Conservation (phyloP, 2,113 vertebrate species). For the Laterallus jamaicensis region DNA sequence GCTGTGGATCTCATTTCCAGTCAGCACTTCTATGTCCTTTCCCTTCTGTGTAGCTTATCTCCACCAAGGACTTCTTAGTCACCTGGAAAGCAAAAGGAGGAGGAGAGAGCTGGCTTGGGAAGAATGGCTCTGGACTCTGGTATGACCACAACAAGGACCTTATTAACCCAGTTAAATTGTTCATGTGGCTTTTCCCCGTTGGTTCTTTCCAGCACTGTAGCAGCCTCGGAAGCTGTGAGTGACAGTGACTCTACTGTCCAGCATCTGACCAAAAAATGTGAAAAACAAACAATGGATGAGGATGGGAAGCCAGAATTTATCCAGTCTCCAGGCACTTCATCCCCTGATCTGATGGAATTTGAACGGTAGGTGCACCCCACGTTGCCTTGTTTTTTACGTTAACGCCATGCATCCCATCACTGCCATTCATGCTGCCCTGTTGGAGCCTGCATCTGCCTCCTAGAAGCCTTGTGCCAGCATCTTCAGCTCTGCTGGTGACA, state of each 20-base stretch:
- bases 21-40: neutral
- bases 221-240: neutral
- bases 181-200: neutral
- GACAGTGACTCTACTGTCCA: slow-evolving; percentile 7
- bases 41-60: neutral
- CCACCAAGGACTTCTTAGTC: neutral
- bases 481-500: neutral
- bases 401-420: neutral
- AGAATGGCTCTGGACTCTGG: neutral
- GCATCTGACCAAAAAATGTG: slow-evolving; percentile 37
- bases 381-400: neutral
- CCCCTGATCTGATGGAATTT: slow-evolving; percentile 79
- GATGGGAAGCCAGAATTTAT: slow-evolving; percentile 19
- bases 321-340: neutral
- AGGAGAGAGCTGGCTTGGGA: neutral
- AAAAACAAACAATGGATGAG: slow-evolving; percentile 34
- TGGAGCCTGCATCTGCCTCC: neutral
- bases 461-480: neutral
- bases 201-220: slow-evolving; percentile 29
- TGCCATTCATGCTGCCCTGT: neutral
- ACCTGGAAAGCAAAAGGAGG: neutral
- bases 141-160: neutral
- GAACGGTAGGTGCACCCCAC: slow-evolving; percentile 72
- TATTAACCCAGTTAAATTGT: neutral
- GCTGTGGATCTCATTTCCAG: neutral